Conservation (phyloP, 2,888 invertebrate species). For the Iphiclides podalirius region DNA sequence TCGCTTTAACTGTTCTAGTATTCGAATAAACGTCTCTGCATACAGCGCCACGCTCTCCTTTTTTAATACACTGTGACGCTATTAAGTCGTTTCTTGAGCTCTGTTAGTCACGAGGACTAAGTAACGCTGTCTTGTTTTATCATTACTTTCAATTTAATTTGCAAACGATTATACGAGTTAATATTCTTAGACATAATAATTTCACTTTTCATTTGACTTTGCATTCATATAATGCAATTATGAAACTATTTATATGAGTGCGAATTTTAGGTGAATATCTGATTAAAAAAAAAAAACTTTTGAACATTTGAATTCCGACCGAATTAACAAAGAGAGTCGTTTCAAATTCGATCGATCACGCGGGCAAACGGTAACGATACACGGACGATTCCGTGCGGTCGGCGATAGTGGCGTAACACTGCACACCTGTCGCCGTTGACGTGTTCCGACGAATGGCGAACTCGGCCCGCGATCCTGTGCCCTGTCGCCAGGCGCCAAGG, state of each 20-base stretch:
- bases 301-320: not conserved
- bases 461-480: not conserved
- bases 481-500: not conserved
- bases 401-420: too few species aligned
- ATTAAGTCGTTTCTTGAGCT: constrained; percentile 26
- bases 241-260: too few species aligned
- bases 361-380: too few species aligned
- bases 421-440: too few species aligned
- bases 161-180: not conserved
- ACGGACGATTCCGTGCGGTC: too few species aligned
- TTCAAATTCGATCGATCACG: too few species aligned
- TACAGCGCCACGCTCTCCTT: constrained; percentile 46
- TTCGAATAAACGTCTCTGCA: constrained; percentile 36
- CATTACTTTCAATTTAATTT: not conserved
- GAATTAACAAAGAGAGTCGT: not conserved
- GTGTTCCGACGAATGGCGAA: too few species aligned
- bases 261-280: not conserved
- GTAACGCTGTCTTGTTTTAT: constrained; percentile 5
- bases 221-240: not conserved
- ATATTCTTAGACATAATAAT: not conserved
- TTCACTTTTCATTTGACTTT: not conserved
- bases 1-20: constrained; percentile 21
- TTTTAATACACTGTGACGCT: constrained; percentile 37
- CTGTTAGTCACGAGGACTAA: constrained; percentile 10
- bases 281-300: not conserved